Evolutionary conservation across 2,113 vertebrate genomes (phyloP), one percentile per base, ranked within the genome.

Genomic region (Synodontis membranacea): DNA sequence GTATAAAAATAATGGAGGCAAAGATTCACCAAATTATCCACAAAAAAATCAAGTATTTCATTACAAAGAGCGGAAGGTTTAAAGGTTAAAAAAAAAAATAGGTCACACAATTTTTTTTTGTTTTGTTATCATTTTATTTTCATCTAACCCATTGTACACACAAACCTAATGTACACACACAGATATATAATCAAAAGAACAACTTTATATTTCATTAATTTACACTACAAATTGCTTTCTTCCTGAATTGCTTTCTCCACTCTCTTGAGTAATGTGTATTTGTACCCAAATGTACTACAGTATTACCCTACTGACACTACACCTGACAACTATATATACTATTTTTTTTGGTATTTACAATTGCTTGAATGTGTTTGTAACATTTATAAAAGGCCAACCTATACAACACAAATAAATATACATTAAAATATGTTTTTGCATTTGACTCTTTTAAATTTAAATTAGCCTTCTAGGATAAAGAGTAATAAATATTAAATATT

Each of bases 1-100:
- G 98, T 95, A 87, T 90, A 93, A 91, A 94, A 96, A 96, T 93
- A 96, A 96, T 91, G 90, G 93, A 75, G 78, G 89, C 83, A 91
- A 88, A 89, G 66, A 87, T 94, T 94, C 94, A 90, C 87, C 91
- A 87, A 84, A 68, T 84, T 52, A 90, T 85, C 54, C 68, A 85
- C n/a, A 84, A 58, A 86, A 84, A 28, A 48, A 31, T 84, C 23
- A 83, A 70, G 76, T 42, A 46, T 46, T 39, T 75, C 42, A 50
- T 86, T 64, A 21, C 12, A 52, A 81, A 89, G n/a, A 87, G 44
- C 19, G 84, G 83, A 76, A n/a, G n/a, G n/a, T n/a, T 52, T 39
- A 68, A 37, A 85, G 11, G 34, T 64, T 5, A 28, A 85, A 85
- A 34, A 21, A 72, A 84, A 74, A 34, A 21, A 72, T 83, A 74